Conservation (phyloP, 2,797 vertebrate genomes). For the Glyptemys insculpta region DNA sequence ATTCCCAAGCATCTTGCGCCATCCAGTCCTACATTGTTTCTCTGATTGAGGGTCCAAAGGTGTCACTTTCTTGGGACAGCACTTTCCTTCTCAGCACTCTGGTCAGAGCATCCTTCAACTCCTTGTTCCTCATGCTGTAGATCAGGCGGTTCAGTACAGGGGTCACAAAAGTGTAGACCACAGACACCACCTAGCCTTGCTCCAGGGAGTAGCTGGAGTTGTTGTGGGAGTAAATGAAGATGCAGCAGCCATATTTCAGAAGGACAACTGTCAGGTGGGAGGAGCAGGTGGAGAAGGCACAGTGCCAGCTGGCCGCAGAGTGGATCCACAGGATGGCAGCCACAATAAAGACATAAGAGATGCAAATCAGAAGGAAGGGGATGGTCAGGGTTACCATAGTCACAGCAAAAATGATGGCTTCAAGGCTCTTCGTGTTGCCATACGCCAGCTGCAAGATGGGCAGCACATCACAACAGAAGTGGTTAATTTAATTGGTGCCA, state of each 20-base stretch:
- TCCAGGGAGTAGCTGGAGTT: conserved; percentile 23
- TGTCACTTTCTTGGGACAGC: no score
- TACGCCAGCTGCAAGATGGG: conserved; percentile 30
- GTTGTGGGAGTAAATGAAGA: conserved; percentile 47
- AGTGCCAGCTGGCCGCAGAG: neutral
- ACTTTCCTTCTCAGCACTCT: no score
- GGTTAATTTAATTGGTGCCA: conserved; percentile 41
- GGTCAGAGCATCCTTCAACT: no score
- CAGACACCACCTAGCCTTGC: conserved; percentile 15
- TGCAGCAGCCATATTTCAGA: conserved; percentile 48
- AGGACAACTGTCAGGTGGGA: conserved; percentile 22
- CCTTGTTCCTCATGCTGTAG: no score
- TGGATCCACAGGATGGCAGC: neutral
- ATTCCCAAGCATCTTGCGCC: no score
- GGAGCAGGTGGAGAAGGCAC: no score
- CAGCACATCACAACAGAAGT: conserved; percentile 43
- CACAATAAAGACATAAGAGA: conserved; percentile 47
- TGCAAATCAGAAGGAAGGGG: conserved; percentile 21
- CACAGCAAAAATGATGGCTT: conserved; percentile 5
- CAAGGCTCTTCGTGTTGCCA: neutral
- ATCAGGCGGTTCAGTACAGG: conserved; percentile 24
- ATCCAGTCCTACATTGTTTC: no score
- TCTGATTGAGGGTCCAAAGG: no score
- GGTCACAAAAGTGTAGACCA: conserved; percentile 58
- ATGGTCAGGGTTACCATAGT: conserved; percentile 38